Percentiles rank a stretch among this genome's conserved stretches.
Evolutionary conservation across 2,797 vertebrate species (phyloP).

Genomic region (Pagetopsis macropterus): DNA sequence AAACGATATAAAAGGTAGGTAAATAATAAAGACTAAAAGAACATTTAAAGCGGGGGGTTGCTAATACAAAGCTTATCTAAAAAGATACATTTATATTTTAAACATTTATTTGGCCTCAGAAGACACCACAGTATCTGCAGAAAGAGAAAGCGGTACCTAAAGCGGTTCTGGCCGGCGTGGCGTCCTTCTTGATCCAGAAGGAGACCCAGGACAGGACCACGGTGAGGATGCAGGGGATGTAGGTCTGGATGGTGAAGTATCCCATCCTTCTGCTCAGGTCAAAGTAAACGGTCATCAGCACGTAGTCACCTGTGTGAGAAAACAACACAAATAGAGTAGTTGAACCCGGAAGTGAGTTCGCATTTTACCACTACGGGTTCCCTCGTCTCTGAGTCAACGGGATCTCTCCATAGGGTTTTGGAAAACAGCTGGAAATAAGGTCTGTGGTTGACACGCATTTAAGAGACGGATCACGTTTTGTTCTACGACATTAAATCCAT

Average conservation of each 20-base stretch:
- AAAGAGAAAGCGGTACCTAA: conserved; percentile 82
- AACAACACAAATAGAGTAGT: not conserved
- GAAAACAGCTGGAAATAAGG: too few species aligned
- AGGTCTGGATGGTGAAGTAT: conserved; percentile 98
- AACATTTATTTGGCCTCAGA: too few species aligned
- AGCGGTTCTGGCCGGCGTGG: conserved; percentile 94
- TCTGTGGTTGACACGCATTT: too few species aligned
- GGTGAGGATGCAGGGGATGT: conserved; percentile 96
- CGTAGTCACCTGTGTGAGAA: conserved; percentile 89
- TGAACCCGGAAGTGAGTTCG: not conserved
- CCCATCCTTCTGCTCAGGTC: conserved; percentile 97
- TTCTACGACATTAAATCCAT: too few species aligned
- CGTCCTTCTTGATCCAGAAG: conserved; percentile 98
- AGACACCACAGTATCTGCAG: not conserved
- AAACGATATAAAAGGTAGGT: too few species aligned
- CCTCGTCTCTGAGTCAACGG: too few species aligned
- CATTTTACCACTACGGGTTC: not conserved
- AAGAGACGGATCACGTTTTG: too few species aligned
- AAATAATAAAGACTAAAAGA: too few species aligned
- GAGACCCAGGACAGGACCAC: conserved; percentile 98
- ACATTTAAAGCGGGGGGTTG: too few species aligned
- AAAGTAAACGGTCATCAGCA: conserved; percentile 97
- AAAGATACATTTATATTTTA: too few species aligned
- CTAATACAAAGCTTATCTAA: too few species aligned
- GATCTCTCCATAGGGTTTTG: too few species aligned